phyloP scores from a whole-genome alignment of 2,888 invertebrate species.

The Nyleta sp. region DNA sequence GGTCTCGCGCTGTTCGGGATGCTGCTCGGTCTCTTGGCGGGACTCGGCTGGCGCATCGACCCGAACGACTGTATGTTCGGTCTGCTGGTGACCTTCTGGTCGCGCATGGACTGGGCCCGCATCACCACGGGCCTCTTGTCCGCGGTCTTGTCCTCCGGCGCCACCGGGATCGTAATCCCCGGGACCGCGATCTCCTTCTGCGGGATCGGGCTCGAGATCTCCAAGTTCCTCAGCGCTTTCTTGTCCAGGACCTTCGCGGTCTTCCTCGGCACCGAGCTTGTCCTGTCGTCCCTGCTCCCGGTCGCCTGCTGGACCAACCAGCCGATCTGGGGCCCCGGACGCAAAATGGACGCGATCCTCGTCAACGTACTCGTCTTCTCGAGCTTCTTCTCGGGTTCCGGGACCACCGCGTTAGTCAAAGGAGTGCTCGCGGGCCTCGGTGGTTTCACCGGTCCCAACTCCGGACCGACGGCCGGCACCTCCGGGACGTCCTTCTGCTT shows the following conservation, averaged over 20 bases:
- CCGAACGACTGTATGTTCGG: constrained; percentile 90
- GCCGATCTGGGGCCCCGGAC: constrained; percentile 74
- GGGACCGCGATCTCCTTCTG: constrained; percentile 87
- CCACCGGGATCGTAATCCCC: constrained; percentile 85
- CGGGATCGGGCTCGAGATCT: constrained; percentile 93
- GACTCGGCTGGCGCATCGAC: constrained; percentile 90
- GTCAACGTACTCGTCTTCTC: constrained; percentile 85
- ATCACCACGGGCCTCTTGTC: constrained; percentile 86
- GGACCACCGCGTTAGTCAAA: constrained; percentile 67
- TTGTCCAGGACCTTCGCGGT: constrained; percentile 88
- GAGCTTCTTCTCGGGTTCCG: constrained; percentile 75
- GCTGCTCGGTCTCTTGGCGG: constrained; percentile 88
- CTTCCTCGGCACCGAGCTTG: constrained; percentile 86
- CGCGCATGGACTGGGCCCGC: constrained; percentile 92
- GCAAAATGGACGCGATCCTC: constrained; percentile 88
- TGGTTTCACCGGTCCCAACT: constrained; percentile 61
- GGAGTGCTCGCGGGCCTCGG: constrained; percentile 75
- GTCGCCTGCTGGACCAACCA: constrained; percentile 84
- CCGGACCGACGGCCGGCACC: constrained; percentile 15
- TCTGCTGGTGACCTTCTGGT: constrained; percentile 83
- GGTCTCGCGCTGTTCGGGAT: constrained; percentile 87
- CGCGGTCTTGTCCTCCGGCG: constrained; percentile 83
- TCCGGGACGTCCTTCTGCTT: constrained; percentile 84
- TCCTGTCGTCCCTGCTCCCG: constrained; percentile 72
- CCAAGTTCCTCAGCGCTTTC: constrained; percentile 88